phyloP scores from a whole-genome alignment of 2,888 invertebrate species.

The Troides oblongomaculatus region DNA sequence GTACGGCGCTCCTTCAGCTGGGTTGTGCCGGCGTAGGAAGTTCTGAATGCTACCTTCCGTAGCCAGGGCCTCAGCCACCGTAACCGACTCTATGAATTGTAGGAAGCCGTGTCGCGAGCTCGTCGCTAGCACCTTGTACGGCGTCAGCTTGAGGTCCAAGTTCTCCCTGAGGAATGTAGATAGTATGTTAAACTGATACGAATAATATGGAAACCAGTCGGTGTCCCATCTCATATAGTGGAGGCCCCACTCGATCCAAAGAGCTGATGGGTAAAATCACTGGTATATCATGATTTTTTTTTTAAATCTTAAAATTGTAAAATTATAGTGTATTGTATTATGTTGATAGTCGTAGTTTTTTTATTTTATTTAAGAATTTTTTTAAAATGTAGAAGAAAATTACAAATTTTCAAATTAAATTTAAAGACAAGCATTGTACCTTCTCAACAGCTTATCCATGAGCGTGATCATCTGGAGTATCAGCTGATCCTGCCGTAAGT shows the following conservation, averaged over 20 bases:
- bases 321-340: too few species aligned
- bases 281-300: too few species aligned
- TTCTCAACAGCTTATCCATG: conserved; percentile 96
- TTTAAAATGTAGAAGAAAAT: neutral
- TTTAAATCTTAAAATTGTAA: too few species aligned
- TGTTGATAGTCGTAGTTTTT: too few species aligned
- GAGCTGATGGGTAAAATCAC: too few species aligned
- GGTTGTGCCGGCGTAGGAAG: conserved; percentile 94
- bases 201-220: too few species aligned
- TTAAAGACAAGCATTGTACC: conserved; percentile 46
- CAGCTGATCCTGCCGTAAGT: conserved; percentile 97
- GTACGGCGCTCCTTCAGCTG: conserved; percentile 91
- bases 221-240: too few species aligned
- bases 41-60: conserved; percentile 94
- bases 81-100: conserved; percentile 95
- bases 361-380: too few species aligned
- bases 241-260: too few species aligned
- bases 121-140: conserved; percentile 92
- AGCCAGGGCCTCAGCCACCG: conserved; percentile 94
- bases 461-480: conserved; percentile 98
- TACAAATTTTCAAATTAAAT: neutral
- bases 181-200: too few species aligned
- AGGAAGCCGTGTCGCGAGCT: conserved; percentile 97
- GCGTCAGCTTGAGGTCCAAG: conserved; percentile 96
- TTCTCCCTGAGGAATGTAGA: conserved; percentile 82